Evolutionary conservation across 2,888 invertebrate species (phyloP), one percentile per base, ranked within the genome.

Genomic region (Chrysolina americana): DNA sequence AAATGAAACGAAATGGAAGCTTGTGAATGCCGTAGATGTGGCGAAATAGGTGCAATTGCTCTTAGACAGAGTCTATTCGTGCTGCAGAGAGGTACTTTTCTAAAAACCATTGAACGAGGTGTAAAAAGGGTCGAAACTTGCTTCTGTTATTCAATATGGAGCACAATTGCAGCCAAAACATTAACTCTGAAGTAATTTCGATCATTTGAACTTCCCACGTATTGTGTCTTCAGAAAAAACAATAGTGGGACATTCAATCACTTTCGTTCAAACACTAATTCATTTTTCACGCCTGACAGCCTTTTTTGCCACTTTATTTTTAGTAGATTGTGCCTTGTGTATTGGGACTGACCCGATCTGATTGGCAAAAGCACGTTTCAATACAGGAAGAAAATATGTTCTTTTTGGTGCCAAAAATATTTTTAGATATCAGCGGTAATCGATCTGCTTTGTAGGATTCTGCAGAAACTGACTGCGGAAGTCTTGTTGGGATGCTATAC

Each of bases 381-480:
- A 59, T 13, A 15, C 28, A 59, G n/a, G 15, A 36, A 59, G 59
- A 23, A 13, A 13, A 19, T 19, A 9, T 53, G 21, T 21, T 53
- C 21, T 53, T n/a, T n/a, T 59, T 59, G 5, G 10, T 59, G 23
- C 59, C 28, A 28, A n/a, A 13, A 15, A 28, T 28, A 59, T 59
- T 59, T 28, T 59, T 36, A 53, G 59, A 8, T 59, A 28, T 19
- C 19, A 5, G 21, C 13, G 15, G 23, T 56, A 19, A 23, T 59
- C 36, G 11, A 28, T 59, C 8, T 59, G 19, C 53, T 53, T 53
- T 23, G 59, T 59, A 59, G 59, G 28, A 23, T 23, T 59, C 23
- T 59, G 59, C 59, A 59, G 59, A 13, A 59, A 59, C 59, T 59
- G 23, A 59, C 59, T 59, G 59, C n/a, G 36, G 56, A 53, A 53